These are phyloP conservation scores for Elymnias hypermnestra DNA, from an alignment of 1,140 invertebrate genomes.

Conservation along the genomic window DNA sequence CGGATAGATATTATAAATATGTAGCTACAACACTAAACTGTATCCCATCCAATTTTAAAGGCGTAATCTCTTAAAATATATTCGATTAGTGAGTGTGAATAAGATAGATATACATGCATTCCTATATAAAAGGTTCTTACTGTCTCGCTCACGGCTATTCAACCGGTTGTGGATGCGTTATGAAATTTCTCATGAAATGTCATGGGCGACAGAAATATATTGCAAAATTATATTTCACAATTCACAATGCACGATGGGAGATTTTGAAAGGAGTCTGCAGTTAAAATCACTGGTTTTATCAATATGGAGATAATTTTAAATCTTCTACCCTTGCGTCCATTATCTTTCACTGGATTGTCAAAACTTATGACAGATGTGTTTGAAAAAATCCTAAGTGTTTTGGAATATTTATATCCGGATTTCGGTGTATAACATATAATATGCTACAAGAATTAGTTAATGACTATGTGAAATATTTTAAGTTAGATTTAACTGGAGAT, in stretches of 20 bases:
- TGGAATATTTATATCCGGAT: slow-evolving; percentile 64
- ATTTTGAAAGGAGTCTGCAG: not conserved
- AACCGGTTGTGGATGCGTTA: no score
- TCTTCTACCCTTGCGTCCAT: slow-evolving; percentile 39
- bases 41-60: no score
- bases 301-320: slow-evolving; percentile 53
- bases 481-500: slow-evolving; percentile 58
- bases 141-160: no score
- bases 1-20: no score
- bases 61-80: no score
- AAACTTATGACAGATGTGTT: slow-evolving; percentile 54
- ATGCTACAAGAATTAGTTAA: slow-evolving; percentile 63
- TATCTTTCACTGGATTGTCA: slow-evolving; percentile 46
- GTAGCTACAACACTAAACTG: no score
- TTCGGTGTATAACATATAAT: slow-evolving; percentile 39
- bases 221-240: slow-evolving; percentile 18
- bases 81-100: no score
- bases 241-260: not conserved
- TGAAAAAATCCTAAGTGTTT: slow-evolving; percentile 45
- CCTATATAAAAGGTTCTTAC: no score
- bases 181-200: no score
- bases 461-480: slow-evolving; percentile 67
- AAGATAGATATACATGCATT: no score
- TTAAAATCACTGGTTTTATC: not conserved
- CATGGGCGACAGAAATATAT: no score